phyloP scores from a whole-genome alignment of 1,140 invertebrate genomes.

The Pemphigus obesinymphae region DNA sequence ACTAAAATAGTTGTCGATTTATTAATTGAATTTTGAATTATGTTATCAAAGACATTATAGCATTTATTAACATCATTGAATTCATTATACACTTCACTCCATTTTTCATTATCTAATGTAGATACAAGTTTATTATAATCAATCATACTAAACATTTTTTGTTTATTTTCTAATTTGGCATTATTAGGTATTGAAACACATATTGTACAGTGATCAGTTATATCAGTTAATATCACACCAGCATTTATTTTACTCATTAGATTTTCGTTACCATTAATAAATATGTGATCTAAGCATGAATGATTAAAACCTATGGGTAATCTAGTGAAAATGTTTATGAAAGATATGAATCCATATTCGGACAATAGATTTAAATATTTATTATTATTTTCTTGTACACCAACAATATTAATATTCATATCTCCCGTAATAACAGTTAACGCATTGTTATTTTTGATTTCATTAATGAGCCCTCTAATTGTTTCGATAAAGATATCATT shows the following conservation, averaged over 20 bases:
- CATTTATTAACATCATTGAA: not conserved
- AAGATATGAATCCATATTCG: too few species aligned
- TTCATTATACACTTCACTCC: too few species aligned
- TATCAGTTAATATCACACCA: too few species aligned
- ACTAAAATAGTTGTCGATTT: not conserved
- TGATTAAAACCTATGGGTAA: too few species aligned
- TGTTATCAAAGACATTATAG: not conserved
- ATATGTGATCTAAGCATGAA: too few species aligned
- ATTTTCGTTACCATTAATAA: too few species aligned
- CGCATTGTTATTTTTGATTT: not conserved
- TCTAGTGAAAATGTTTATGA: too few species aligned
- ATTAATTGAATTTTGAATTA: not conserved
- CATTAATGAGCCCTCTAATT: not conserved
- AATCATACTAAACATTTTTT: not conserved
- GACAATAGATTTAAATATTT: too few species aligned
- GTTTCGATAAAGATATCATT: not conserved
- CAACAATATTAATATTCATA: too few species aligned
- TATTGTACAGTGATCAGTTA: too few species aligned
- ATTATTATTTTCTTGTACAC: too few species aligned
- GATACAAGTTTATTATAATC: not conserved
- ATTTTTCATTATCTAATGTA: not conserved
- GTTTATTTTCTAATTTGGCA: not conserved
- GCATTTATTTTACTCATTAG: too few species aligned
- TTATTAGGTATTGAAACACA: not conserved
- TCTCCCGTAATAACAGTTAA: not conserved